Conservation (phyloP, 2,888 invertebrate genomes). For the Cephalotes varians region DNA sequence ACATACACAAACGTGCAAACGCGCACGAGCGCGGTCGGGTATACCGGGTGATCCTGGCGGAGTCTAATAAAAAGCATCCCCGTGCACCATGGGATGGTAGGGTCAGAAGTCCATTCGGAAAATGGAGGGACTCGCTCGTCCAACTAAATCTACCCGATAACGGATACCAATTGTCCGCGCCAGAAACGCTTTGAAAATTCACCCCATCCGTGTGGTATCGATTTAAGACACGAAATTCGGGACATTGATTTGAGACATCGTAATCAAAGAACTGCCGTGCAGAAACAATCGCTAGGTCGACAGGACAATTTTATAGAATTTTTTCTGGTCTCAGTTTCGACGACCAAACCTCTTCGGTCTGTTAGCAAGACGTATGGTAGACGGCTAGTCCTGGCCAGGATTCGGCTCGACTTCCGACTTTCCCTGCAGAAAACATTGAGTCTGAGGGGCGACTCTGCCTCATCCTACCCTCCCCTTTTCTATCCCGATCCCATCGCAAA, state of each 20-base stretch:
- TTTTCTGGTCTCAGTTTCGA: constrained; percentile 55
- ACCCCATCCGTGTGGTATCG: not conserved
- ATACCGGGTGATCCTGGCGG: constrained; percentile 80
- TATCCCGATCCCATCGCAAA: constrained; percentile 76
- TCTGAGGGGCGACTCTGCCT: constrained; percentile 81
- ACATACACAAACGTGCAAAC: constrained; percentile 27
- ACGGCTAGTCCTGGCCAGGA: constrained; percentile 84
- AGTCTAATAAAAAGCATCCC: constrained; percentile 86
- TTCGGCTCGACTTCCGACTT: constrained; percentile 85
- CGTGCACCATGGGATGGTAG: constrained; percentile 80
- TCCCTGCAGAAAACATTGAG: constrained; percentile 86
- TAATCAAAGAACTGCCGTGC: not conserved
- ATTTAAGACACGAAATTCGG: constrained; percentile 61
- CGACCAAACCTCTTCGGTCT: constrained; percentile 83
- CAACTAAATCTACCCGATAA: constrained; percentile 85
- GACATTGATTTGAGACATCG: not conserved
- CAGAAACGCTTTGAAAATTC: constrained; percentile 44
- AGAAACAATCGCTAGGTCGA: not conserved
- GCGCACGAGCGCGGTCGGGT: constrained; percentile 39
- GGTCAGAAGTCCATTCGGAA: constrained; percentile 86
- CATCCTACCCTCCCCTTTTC: constrained; percentile 61
- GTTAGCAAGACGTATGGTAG: constrained; percentile 85
- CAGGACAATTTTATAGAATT: constrained; percentile 72
- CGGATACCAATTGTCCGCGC: constrained; percentile 81
- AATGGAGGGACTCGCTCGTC: constrained; percentile 85